Evolutionary conservation across 2,113 vertebrate genomes (phyloP).

Genomic region (Lanius collurio): DNA sequence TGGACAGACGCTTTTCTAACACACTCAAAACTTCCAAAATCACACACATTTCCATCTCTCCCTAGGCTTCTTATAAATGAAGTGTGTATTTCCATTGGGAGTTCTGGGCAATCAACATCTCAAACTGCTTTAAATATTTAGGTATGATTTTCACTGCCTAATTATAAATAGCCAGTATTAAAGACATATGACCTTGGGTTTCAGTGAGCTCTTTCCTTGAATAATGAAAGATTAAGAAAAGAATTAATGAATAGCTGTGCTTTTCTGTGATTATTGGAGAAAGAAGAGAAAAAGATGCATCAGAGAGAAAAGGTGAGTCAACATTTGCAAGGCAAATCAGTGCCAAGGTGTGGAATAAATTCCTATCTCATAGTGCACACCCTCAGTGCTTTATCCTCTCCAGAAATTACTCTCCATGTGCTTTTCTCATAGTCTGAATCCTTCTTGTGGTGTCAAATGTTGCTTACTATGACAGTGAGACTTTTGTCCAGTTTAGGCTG

Average conservation of each 20-base stretch:
- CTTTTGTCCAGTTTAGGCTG: not conserved
- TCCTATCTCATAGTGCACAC: not conserved
- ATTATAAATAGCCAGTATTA: not conserved
- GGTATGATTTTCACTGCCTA: not conserved
- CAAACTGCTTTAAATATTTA: slow-evolving; percentile 24
- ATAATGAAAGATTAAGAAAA: not conserved
- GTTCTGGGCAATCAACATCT: not conserved
- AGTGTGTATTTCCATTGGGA: not conserved
- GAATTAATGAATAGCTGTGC: not conserved
- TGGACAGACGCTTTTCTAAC: not conserved
- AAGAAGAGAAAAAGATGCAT: not conserved
- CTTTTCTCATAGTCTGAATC: not conserved
- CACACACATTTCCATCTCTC: not conserved
- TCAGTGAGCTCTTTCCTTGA: not conserved
- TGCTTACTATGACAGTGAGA: not conserved
- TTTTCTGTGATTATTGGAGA: slow-evolving; percentile 7
- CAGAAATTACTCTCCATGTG: not conserved
- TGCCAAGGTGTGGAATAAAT: not conserved
- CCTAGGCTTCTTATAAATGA: not conserved
- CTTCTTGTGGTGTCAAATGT: not conserved
- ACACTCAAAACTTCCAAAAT: not conserved
- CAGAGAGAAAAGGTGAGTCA: not conserved
- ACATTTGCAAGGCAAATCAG: not conserved
- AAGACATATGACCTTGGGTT: not conserved
- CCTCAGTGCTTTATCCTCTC: not conserved